Percentiles rank a stretch among this genome's conserved stretches.
These are phyloP conservation scores for Drosophila emarginata DNA, from an alignment of 2,888 invertebrate genomes.

Conservation along the genomic window DNA sequence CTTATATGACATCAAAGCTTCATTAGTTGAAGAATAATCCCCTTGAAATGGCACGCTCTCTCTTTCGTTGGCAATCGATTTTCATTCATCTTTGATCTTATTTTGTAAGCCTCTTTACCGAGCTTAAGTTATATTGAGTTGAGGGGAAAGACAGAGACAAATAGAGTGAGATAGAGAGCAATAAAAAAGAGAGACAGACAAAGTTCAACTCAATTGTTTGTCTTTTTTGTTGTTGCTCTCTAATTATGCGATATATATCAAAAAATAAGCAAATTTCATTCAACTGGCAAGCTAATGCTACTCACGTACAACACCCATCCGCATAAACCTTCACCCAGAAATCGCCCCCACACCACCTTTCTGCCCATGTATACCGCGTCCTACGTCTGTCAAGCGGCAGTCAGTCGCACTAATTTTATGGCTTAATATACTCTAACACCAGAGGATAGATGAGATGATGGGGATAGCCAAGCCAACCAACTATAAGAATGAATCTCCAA, in stretches of 20 bases:
- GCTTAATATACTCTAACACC: constrained; percentile 71
- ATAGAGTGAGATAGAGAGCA: not conserved
- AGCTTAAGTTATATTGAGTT: not conserved
- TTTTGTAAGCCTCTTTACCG: constrained; percentile 4
- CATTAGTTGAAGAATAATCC: constrained; percentile 2
- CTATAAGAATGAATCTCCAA: constrained; percentile 60
- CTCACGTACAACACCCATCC: constrained; percentile 53
- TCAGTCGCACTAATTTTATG: constrained; percentile 75
- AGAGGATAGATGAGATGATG: not conserved
- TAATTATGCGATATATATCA: constrained; percentile 69
- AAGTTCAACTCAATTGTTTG: constrained; percentile 17
- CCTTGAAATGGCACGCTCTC: not conserved
- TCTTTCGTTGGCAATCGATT: not conserved
- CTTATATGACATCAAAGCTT: not conserved
- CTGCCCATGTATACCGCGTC: too few relatives aligned
- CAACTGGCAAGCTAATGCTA: constrained; percentile 57
- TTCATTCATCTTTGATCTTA: constrained; percentile 2
- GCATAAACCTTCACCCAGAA: not conserved
- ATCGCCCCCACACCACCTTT: not conserved
- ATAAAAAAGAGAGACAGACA: not conserved
- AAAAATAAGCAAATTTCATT: constrained; percentile 68
- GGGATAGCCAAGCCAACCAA: constrained; percentile 28
- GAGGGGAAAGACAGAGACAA: not conserved
- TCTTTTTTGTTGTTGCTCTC: constrained; percentile 37
- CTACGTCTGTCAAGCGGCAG: constrained; percentile 34